A percentile compares a stretch with the other conserved stretches of the same genome.
Evolutionary conservation across 37 sponge, comb jelly and placozoan genomes (phyloP).

Genomic region (Mnemiopsis leidyi): DNA sequence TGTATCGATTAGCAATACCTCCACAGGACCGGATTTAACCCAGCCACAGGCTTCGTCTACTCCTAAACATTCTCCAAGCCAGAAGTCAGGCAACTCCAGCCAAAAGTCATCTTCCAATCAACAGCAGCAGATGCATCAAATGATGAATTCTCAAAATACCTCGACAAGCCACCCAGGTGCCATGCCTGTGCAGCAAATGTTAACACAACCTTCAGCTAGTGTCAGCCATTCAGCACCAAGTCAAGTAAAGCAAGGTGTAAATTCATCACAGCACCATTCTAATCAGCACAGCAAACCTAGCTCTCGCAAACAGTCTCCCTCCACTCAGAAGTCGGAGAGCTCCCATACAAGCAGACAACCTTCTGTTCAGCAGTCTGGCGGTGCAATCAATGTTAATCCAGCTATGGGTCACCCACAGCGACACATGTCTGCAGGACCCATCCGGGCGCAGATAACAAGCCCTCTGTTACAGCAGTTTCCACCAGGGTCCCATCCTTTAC

Average conservation of each 20-base stretch:
- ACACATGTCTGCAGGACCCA: not conserved
- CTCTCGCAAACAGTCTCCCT: conserved; percentile 2
- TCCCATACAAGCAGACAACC: not conserved
- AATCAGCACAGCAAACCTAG: not conserved
- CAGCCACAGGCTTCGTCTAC: not conserved
- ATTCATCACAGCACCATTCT: not conserved
- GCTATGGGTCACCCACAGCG: not conserved
- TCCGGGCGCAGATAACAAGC: not conserved
- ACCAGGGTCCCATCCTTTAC: conserved; percentile 24
- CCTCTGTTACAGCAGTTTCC: conserved; percentile 21
- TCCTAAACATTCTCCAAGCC: not conserved
- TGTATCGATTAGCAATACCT: not conserved
- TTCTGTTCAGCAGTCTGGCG: not conserved
- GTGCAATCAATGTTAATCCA: not conserved
- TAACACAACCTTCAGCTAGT: not conserved
- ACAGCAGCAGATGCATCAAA: not conserved
- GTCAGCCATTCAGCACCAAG: not conserved
- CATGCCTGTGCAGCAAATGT: not conserved
- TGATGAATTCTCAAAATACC: not conserved
- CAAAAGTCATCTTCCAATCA: not conserved
- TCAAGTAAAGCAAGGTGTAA: not conserved
- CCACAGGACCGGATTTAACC: not conserved
- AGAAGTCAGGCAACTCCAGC: not conserved
- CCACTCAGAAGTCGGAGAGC: not conserved
- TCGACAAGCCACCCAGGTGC: not conserved